A percentile compares a stretch with the other conserved stretches of the same genome.
phyloP scores from a whole-genome alignment of 2,797 vertebrate genomes.

The Myoxocephalus aenaeus region DNA sequence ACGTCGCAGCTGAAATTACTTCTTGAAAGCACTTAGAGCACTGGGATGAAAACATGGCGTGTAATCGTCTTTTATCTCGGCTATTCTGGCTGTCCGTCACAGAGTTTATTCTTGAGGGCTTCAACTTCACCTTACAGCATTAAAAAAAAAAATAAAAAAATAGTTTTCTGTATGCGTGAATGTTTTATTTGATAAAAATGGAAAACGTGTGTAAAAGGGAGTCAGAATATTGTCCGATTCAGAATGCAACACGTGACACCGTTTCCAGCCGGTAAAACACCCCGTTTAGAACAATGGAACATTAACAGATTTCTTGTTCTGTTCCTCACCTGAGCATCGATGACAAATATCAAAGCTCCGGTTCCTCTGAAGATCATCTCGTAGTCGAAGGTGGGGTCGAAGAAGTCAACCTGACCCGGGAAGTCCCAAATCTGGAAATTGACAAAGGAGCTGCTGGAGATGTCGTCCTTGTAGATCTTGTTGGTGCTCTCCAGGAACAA shows the following conservation, averaged over 20 bases:
- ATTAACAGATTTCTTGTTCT: not conserved
- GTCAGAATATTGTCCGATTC: not conserved
- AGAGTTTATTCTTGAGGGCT: not conserved
- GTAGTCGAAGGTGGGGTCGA: constrained; percentile 98
- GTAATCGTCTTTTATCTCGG: constrained; percentile 39
- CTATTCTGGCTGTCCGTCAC: constrained; percentile 32
- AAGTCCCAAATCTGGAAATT: constrained; percentile 99
- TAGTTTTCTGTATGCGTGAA: not conserved
- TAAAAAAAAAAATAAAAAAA: too few species aligned
- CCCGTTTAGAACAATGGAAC: not conserved
- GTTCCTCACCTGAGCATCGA: constrained; percentile 94
- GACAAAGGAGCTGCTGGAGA: constrained; percentile 99
- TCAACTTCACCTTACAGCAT: not conserved
- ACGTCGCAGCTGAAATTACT: constrained; percentile 39
- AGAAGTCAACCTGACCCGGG: constrained; percentile 98
- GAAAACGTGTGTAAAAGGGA: not conserved
- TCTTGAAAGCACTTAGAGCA: constrained; percentile 53
- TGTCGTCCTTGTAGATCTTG: constrained; percentile 99
- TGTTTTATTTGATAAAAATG: not conserved
- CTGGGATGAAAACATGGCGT: constrained; percentile 27
- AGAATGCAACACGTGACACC: not conserved
- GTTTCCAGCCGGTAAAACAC: not conserved
- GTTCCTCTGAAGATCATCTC: constrained; percentile 99
- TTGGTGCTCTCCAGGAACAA: constrained; percentile 99
- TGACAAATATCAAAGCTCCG: constrained; percentile 98